A percentile compares a stretch with the other conserved stretches of the same genome.
Evolutionary conservation across 2,113 vertebrate genomes (phyloP).

Genomic region (Platichthys flesus): DNA sequence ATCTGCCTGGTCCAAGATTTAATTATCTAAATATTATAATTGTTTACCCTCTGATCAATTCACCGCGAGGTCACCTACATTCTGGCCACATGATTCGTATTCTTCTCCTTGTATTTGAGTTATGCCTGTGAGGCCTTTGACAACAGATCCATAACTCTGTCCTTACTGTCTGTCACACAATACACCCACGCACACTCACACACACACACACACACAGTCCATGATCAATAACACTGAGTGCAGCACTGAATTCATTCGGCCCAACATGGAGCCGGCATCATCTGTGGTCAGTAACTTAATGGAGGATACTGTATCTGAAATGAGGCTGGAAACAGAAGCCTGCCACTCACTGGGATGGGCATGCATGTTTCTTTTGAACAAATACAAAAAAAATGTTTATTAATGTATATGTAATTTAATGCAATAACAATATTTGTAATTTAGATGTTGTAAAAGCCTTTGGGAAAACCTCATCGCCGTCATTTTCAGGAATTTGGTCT

Average conservation of each 20-base stretch:
- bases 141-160: constrained; percentile 23
- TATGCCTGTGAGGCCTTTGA: constrained; percentile 1
- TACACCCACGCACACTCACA: constrained; percentile 17
- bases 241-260: constrained; percentile 35
- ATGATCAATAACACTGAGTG: constrained; percentile 64
- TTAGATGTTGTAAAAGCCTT: no score
- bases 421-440: no score
- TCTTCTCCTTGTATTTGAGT: background rate
- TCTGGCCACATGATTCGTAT: background rate
- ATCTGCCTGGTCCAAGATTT: background rate
- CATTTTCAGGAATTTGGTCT: no score
- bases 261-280: constrained; percentile 30
- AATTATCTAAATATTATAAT: background rate
- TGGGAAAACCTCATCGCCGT: no score
- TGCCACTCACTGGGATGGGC: background rate
- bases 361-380: background rate
- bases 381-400: background rate
- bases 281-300: constrained; percentile 58
- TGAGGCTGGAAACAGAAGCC: background rate
- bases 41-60: background rate
- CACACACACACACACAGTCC: constrained; percentile 8
- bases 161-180: constrained; percentile 15
- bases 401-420: no score
- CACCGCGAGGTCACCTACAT: background rate
- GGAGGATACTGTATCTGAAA: constrained; percentile 52